phyloP scores from a whole-genome alignment of 2,113 vertebrate species.

The Sterrhoptilus dennistouni region DNA sequence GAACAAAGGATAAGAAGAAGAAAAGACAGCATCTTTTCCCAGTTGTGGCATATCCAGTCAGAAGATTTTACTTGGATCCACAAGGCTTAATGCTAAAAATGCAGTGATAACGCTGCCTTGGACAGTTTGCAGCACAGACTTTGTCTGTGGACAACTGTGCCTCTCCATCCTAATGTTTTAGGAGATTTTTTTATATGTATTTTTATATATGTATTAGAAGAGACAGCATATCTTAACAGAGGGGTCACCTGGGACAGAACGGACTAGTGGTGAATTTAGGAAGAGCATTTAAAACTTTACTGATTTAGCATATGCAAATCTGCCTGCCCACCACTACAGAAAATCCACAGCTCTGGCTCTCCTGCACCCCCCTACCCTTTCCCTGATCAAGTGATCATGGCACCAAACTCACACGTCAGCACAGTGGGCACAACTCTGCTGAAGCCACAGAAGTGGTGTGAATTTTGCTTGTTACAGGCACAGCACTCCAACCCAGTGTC shows the following conservation, averaged over 20 bases:
- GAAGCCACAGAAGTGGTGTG: fast-evolving
- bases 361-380: neutral
- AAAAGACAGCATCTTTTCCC: neutral
- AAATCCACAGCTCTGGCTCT: neutral
- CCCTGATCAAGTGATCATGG: neutral
- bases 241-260: neutral
- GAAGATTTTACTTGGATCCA: neutral
- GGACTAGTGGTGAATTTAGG: neutral
- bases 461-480: fast-evolving
- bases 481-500: neutral
- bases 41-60: neutral
- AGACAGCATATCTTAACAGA: neutral
- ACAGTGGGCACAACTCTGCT: neutral
- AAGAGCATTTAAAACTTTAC: neutral
- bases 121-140: neutral
- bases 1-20: slow-evolving; percentile 46
- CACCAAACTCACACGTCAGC: neutral
- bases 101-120: neutral
- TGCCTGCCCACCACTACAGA: neutral
- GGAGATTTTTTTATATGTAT: neutral
- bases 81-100: neutral
- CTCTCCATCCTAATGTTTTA: neutral
- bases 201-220: neutral
- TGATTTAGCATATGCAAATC: neutral
- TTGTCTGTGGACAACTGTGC: neutral